Evolutionary conservation across 2,113 vertebrate genomes (phyloP).

Genomic region (Collichthys lucidus): DNA sequence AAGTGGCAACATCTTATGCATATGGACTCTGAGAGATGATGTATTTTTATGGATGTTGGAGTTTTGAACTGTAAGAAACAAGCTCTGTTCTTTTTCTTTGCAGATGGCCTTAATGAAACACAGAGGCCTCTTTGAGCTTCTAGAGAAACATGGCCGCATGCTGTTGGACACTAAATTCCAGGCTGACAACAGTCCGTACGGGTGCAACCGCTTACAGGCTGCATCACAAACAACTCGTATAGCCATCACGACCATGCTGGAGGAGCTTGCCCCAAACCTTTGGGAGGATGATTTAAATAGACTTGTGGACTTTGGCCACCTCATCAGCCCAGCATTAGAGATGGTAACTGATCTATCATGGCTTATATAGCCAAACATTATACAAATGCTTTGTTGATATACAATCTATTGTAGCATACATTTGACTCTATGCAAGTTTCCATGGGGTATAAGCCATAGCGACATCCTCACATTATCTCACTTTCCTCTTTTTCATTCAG

Average conservation of each 20-base stretch:
- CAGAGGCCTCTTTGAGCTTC: constrained; percentile 85
- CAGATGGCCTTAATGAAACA: constrained; percentile 92
- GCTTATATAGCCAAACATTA: background rate
- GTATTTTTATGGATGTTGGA: background rate
- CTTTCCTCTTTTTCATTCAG: constrained; percentile 54
- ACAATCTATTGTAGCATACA: background rate
- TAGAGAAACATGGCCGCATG: constrained; percentile 76
- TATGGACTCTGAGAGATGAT: background rate
- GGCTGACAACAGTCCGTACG: constrained; percentile 45
- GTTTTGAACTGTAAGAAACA: background rate
- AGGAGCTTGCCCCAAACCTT: constrained; percentile 89
- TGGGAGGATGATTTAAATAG: constrained; percentile 90
- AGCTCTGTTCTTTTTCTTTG: background rate
- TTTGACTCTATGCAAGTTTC: background rate
- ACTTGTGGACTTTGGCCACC: constrained; percentile 88
- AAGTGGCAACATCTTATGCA: background rate
- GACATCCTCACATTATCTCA: background rate
- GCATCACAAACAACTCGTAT: constrained; percentile 69
- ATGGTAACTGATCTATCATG: constrained; percentile 77
- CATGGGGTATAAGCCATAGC: background rate
- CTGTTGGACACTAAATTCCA: constrained; percentile 83
- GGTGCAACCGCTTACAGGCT: constrained; percentile 7
- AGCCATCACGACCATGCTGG: constrained; percentile 88
- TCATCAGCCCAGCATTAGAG: constrained; percentile 88
- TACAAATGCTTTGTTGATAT: background rate